Evolutionary conservation across 2,888 invertebrate genomes (phyloP), one percentile per base, ranked within the genome.

Genomic region (Netelia fuscicornis): DNA sequence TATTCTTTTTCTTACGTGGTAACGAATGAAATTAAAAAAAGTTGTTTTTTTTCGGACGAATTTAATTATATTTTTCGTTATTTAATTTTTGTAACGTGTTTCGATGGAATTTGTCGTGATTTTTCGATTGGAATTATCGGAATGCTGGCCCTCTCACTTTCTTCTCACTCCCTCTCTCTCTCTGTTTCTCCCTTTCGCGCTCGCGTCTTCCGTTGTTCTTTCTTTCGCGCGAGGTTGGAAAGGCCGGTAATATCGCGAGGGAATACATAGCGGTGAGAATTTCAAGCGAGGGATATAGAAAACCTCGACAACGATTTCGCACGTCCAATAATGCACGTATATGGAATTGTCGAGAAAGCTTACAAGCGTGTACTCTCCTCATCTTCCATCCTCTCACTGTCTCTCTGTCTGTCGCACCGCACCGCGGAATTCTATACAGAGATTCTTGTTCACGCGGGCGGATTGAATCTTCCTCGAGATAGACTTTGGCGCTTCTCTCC

Each of bases 401-500:
- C 48, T 48, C 48, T 48, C 48, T 48, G 71, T 82, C 37, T 42
- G 44, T 72, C 42, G 56, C 67, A 77, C 68, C 81, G 58, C 56
- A 54, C 76, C 75, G 60, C 77, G 84, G 72, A 81, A 81, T 84
- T 65, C 58, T 44, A 62, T 58, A 65, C 17, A 78, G 84, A 81
- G 84, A 81, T 81, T 84, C 84, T 84, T 78, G 78, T 84, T 84
- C 78, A 58, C 78, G 81, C 84, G 76, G 60, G 77, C 70, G 48
- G 76, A 67, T 77, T 67, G 74, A 81, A 81, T 84, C 81, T 84
- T 84, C 77, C 30, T 64, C 42, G 56, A 56, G 71, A 56, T 11
- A 71, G 71, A 76, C 67, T 77, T n/a, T 54, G 13, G 48, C 75
- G 48, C 13, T 75, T 64, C 56, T 52, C 30, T 64, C 52, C 25